Conservation (phyloP, 2,113 vertebrate genomes). For the Empidonax traillii region DNA sequence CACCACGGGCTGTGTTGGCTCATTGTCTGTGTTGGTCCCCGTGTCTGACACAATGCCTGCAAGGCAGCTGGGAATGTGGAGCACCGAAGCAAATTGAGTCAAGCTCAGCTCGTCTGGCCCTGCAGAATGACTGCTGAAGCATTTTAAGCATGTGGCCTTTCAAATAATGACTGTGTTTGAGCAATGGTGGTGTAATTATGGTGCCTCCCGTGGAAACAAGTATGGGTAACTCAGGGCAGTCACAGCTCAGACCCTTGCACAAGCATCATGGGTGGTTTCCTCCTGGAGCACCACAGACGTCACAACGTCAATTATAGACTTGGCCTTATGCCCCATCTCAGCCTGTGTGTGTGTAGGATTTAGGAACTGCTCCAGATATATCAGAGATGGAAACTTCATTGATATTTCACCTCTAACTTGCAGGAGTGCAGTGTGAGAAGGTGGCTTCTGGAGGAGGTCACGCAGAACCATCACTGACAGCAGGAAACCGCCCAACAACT, state of each 20-base stretch:
- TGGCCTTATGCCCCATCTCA: background rate
- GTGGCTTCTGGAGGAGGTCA: background rate
- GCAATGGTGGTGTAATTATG: background rate
- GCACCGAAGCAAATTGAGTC: fast-evolving
- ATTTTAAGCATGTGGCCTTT: background rate
- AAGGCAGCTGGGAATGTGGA: background rate
- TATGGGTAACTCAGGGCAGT: background rate
- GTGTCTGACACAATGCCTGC: fast-evolving
- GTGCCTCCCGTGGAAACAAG: background rate
- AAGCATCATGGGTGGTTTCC: background rate
- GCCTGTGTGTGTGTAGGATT: background rate
- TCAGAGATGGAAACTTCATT: background rate
- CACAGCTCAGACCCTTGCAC: background rate
- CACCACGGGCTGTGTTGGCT: fast-evolving
- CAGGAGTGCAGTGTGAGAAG: background rate
- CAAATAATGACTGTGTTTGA: background rate
- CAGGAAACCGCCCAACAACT: background rate
- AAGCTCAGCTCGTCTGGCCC: background rate
- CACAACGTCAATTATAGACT: fast-evolving
- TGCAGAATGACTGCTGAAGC: background rate
- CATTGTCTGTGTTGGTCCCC: background rate
- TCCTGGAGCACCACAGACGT: fast-evolving
- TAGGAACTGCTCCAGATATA: background rate
- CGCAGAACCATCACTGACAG: background rate
- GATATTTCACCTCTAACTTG: background rate